These are phyloP conservation scores for Diuraphis noxia DNA, from an alignment of 1,140 invertebrate genomes.

Conservation along the genomic window DNA sequence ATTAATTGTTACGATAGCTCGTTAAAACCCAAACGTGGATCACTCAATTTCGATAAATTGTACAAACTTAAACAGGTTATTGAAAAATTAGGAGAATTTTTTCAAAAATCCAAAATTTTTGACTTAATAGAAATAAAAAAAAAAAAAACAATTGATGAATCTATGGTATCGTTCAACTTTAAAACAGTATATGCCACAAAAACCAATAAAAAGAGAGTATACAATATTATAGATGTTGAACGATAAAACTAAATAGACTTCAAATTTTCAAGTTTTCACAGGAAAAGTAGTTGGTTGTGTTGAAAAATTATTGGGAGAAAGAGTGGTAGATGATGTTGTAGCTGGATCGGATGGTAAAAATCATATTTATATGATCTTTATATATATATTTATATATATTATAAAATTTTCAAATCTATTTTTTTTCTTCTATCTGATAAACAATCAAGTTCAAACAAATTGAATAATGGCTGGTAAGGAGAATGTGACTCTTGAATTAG, in stretches of 20 bases:
- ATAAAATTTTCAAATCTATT: no score
- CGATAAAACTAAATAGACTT: slow-evolving; percentile 56
- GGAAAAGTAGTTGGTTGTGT: slow-evolving; percentile 55
- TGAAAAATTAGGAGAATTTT: slow-evolving; percentile 6
- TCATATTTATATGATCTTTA: no score
- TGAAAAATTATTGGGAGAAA: slow-evolving; percentile 56
- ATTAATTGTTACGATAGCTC: background rate
- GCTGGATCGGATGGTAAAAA: slow-evolving; percentile 26
- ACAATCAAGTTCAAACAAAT: no score
- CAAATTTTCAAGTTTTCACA: slow-evolving; percentile 57
- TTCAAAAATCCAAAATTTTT: background rate
- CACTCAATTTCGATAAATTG: background rate
- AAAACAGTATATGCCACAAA: slow-evolving; percentile 59
- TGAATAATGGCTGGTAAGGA: no score
- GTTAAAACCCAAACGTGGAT: background rate
- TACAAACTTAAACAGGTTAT: background rate
- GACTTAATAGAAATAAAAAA: no score
- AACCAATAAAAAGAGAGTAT: slow-evolving; percentile 59
- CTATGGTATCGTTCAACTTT: slow-evolving; percentile 56
- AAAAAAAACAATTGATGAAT: slow-evolving; percentile 16
- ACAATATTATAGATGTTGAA: slow-evolving; percentile 59
- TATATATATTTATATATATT: no score
- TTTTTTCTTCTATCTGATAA: no score
- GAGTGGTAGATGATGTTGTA: slow-evolving; percentile 56
- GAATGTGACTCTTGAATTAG: no score